These are phyloP conservation scores for Momotus momota DNA, from an alignment of 2,797 vertebrate species.

Conservation along the genomic window DNA sequence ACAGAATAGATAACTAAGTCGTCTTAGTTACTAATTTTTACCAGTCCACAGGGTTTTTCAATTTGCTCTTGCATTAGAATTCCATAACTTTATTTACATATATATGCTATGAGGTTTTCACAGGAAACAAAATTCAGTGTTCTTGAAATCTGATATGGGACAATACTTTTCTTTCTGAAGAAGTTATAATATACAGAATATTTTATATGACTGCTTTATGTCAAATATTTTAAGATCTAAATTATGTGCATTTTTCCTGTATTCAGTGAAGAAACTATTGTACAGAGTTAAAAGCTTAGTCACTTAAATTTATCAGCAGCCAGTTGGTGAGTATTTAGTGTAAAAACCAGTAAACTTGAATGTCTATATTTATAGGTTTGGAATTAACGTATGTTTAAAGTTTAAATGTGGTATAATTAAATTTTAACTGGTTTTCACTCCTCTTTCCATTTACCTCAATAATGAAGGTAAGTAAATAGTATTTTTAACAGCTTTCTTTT, in stretches of 20 bases:
- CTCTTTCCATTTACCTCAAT: background rate
- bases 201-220: background rate
- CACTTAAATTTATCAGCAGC: background rate
- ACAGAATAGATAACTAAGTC: background rate
- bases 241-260: background rate
- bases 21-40: background rate
- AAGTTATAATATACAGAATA: background rate
- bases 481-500: background rate
- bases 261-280: background rate
- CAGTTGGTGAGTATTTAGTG: background rate
- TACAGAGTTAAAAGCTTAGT: background rate
- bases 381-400: background rate
- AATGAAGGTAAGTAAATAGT: background rate
- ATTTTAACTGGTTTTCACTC: background rate
- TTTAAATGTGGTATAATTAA: background rate
- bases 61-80: background rate
- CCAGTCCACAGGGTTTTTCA: background rate
- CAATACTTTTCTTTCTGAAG: background rate
- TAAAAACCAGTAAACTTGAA: background rate
- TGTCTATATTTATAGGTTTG: background rate
- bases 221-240: background rate
- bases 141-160: background rate
- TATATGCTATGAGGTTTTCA: background rate
- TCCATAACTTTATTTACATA: background rate
- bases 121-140: background rate